Evolutionary conservation across 2,888 invertebrate species (phyloP).

Genomic region (Hololepta plana): DNA sequence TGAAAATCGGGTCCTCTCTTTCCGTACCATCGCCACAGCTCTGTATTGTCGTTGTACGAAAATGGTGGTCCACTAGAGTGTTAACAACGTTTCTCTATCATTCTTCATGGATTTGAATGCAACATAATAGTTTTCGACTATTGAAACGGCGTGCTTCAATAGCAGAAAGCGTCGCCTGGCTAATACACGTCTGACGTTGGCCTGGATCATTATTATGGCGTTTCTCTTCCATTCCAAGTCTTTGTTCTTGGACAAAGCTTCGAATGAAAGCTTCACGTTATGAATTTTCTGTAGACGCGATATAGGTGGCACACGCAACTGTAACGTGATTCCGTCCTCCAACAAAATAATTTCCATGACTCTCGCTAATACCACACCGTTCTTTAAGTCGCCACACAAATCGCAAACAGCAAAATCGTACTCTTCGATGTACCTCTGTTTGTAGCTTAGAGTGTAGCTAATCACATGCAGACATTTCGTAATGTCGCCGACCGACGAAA

Average conservation of each 20-base stretch:
- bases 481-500: conserved; percentile 72
- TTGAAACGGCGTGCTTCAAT: conserved; percentile 7
- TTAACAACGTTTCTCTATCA: conserved; percentile 12
- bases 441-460: conserved; percentile 58
- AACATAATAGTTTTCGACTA: conserved; percentile 7
- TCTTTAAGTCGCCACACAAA: conserved; percentile 67
- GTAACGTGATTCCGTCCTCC: conserved; percentile 41
- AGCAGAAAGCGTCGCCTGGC: conserved; percentile 12
- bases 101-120: conserved; percentile 8
- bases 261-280: conserved; percentile 64
- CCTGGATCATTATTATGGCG: conserved; percentile 16
- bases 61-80: conserved; percentile 14
- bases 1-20: too few species aligned
- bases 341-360: conserved; percentile 67
- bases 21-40: too few species aligned
- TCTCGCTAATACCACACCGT: conserved; percentile 70
- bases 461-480: conserved; percentile 57
- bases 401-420: conserved; percentile 73
- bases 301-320: conserved; percentile 65
- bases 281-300: conserved; percentile 74
- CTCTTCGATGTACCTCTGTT: conserved; percentile 71
- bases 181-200: conserved; percentile 12
- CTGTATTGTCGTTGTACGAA: too few species aligned
- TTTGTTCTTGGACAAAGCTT: conserved; percentile 36
- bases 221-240: conserved; percentile 11